These are phyloP conservation scores for Schizothorax lantsangensis DNA, from an alignment of 2,797 vertebrate species.

Conservation along the genomic window DNA sequence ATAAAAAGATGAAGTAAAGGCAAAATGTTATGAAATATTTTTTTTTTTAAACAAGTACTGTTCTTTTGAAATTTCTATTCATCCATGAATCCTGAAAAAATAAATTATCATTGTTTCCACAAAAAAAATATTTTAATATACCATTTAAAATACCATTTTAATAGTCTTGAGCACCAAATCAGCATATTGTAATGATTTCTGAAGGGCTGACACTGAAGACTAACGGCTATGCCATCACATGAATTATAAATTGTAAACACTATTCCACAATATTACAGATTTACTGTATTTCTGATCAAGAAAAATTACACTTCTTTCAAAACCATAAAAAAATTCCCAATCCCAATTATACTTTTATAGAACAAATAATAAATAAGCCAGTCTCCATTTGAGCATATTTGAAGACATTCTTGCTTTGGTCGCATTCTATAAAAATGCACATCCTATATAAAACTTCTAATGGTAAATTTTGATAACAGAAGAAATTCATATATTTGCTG, in stretches of 20 bases:
- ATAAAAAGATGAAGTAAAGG: background rate
- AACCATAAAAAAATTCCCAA: too few species aligned
- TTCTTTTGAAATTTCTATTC: background rate
- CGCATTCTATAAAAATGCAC: background rate
- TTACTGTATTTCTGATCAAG: background rate
- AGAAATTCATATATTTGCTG: background rate
- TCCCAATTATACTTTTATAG: background rate
- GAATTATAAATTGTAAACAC: too few species aligned
- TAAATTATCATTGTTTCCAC: background rate
- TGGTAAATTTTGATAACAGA: background rate
- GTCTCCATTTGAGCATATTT: background rate
- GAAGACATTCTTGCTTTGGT: background rate
- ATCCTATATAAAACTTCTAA: background rate
- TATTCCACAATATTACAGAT: too few species aligned
- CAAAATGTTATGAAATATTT: background rate
- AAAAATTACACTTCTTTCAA: background rate
- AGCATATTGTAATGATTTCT: background rate
- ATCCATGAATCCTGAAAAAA: background rate
- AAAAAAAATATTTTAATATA: too few species aligned
- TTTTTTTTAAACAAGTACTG: background rate
- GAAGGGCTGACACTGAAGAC: background rate
- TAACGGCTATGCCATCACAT: background rate
- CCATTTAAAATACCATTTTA: background rate
- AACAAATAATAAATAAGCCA: background rate
- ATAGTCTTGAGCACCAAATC: background rate